Evolutionary conservation across 1,140 invertebrate genomes (phyloP).

Genomic region (Brachionus rotundiformis): DNA sequence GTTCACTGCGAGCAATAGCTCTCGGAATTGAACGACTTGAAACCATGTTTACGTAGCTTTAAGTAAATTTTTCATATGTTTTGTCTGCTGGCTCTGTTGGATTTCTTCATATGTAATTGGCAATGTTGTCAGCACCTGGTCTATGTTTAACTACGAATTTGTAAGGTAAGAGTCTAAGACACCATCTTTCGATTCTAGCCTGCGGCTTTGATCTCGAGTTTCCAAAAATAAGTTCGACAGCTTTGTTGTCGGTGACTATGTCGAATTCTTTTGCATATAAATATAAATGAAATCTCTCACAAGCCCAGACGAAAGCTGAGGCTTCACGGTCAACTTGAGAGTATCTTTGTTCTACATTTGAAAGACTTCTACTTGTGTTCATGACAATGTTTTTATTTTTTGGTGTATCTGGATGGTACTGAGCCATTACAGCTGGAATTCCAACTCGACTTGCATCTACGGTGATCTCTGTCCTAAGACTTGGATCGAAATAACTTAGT

Average conservation of each 20-base stretch:
- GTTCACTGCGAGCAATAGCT: neutral
- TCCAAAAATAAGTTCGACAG: conserved; percentile 19
- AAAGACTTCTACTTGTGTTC: conserved; percentile 57
- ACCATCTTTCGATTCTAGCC: conserved; percentile 23
- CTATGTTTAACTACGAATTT: neutral
- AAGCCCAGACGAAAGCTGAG: conserved; percentile 11
- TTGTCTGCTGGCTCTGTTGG: conserved; percentile 1
- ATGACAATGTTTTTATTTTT: conserved; percentile 52
- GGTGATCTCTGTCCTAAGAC: neutral
- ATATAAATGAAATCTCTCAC: conserved; percentile 18
- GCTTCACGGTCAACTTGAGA: conserved; percentile 47
- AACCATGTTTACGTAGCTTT: neutral
- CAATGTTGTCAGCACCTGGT: neutral
- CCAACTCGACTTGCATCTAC: conserved; percentile 58
- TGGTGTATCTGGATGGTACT: conserved; percentile 53
- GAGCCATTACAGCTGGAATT: conserved; percentile 65
- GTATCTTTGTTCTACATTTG: conserved; percentile 56
- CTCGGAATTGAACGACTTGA: conserved; percentile 5
- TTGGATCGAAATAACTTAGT: conserved; percentile 16
- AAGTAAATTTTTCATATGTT: conserved; percentile 11
- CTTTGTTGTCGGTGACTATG: conserved; percentile 19
- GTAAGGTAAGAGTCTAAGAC: conserved; percentile 10
- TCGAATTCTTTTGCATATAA: conserved; percentile 21
- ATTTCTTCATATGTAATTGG: neutral
- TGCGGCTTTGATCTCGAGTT: neutral